Evolutionary conservation across 35 echinoderm and acorn worm genomes (phyloP).

Genomic region (Diadema setosum): DNA sequence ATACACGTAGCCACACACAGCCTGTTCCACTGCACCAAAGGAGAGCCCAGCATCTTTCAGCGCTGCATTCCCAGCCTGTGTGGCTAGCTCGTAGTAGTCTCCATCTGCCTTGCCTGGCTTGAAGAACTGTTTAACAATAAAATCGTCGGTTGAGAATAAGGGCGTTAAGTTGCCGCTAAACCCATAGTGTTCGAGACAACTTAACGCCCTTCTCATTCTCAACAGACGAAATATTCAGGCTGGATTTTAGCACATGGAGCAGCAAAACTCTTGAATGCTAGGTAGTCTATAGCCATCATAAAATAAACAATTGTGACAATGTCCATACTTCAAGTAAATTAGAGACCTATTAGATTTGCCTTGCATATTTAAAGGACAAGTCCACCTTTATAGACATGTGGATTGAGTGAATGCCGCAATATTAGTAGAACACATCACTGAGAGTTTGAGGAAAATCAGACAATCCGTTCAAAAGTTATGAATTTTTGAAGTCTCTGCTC

Average conservation of each 20-base stretch:
- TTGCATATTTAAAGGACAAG: too few relatives aligned
- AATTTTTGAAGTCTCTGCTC: too few relatives aligned
- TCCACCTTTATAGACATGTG: too few relatives aligned
- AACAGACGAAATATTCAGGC: too few relatives aligned
- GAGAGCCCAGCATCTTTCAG: slow-evolving; percentile 79
- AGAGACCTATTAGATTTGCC: background rate
- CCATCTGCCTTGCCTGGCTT: slow-evolving; percentile 81
- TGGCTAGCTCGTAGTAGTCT: slow-evolving; percentile 86
- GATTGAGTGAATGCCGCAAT: too few relatives aligned
- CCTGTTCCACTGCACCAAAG: slow-evolving; percentile 73
- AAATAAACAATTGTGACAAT: background rate
- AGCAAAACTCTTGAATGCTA: background rate
- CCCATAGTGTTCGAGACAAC: too few relatives aligned
- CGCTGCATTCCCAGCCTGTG: slow-evolving; percentile 69
- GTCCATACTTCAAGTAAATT: background rate
- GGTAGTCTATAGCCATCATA: background rate
- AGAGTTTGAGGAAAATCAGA: too few relatives aligned
- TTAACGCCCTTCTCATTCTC: too few relatives aligned
- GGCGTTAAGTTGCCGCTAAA: too few relatives aligned
- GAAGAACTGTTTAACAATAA: slow-evolving; percentile 58
- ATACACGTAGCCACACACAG: slow-evolving; percentile 82
- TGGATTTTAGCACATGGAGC: background rate
- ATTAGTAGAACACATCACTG: too few relatives aligned
- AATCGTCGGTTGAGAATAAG: background rate
- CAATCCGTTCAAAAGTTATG: too few relatives aligned